Conservation (phyloP, 2,797 vertebrate genomes). For the Limnodromus scolopaceus region DNA sequence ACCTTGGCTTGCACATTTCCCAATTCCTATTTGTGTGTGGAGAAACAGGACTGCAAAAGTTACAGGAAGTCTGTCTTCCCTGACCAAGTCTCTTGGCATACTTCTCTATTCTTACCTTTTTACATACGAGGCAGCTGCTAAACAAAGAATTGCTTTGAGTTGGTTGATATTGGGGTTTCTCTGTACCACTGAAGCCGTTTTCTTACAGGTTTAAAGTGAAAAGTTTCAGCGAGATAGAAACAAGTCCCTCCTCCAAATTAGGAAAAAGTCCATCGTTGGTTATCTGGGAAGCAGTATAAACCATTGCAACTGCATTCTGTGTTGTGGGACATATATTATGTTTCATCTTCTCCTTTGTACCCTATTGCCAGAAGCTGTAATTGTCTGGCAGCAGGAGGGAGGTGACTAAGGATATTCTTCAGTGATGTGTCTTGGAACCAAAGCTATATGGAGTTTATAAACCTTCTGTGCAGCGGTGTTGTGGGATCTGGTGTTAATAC, state of each 20-base stretch:
- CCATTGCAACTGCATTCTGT: not conserved
- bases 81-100: not conserved
- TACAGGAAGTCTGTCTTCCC: not conserved
- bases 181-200: not conserved
- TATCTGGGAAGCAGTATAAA: not conserved
- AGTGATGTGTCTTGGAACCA: not conserved
- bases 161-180: not conserved
- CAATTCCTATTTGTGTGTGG: not conserved
- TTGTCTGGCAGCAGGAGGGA: conserved; percentile 24
- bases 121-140: not conserved
- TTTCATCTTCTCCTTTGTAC: not conserved
- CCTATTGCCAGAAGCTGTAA: not conserved
- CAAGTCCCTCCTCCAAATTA: not conserved
- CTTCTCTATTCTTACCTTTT: not conserved
- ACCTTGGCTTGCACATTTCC: not conserved
- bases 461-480: not conserved
- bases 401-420: conserved; percentile 37
- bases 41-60: not conserved
- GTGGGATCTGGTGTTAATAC: not conserved
- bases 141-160: not conserved
- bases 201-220: not conserved
- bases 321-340: not conserved
- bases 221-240: not conserved
- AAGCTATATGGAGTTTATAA: not conserved
- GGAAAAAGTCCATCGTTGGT: not conserved